Evolutionary conservation across 2,113 vertebrate genomes (phyloP).

Genomic region (Romanogobio albipinnatus): DNA sequence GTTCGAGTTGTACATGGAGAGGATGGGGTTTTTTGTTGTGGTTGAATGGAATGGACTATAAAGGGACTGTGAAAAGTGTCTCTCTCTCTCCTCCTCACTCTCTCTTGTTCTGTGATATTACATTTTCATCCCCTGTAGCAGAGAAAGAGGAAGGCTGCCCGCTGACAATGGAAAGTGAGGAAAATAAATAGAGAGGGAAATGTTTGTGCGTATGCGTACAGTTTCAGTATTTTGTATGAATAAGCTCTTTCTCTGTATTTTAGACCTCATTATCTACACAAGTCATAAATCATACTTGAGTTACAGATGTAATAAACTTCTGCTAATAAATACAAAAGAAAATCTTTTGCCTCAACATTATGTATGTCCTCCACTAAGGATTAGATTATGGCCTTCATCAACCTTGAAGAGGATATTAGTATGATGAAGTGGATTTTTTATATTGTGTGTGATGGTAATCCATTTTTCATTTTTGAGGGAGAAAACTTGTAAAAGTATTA

Average conservation of each 20-base stretch:
- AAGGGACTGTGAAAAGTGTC: constrained; percentile 9
- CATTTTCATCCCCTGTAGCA: constrained; percentile 54
- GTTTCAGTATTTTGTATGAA: constrained; percentile 32
- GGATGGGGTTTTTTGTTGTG: neutral
- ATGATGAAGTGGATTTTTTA: constrained; percentile 7
- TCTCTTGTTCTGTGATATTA: constrained; percentile 39
- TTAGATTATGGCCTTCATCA: neutral
- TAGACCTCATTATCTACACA: constrained; percentile 12
- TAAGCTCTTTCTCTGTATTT: constrained; percentile 31
- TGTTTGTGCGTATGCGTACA: neutral
- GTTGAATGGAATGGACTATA: constrained; percentile 23
- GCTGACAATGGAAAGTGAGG: constrained; percentile 45
- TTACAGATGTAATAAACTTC: constrained; percentile 29
- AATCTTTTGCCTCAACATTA: neutral
- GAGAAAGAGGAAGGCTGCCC: constrained; percentile 48
- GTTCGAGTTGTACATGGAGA: constrained; percentile 16
- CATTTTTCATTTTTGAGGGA: neutral
- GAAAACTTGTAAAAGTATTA: neutral
- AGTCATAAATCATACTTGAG: constrained; percentile 11
- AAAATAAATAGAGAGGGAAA: constrained; percentile 31
- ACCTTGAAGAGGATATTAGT: neutral
- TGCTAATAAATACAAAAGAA: constrained; percentile 17
- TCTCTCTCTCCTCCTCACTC: neutral
- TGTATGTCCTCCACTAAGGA: neutral
- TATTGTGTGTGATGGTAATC: neutral